Conservation (phyloP, 2,888 invertebrate species). For the Xanthorhoe spadicearia region DNA sequence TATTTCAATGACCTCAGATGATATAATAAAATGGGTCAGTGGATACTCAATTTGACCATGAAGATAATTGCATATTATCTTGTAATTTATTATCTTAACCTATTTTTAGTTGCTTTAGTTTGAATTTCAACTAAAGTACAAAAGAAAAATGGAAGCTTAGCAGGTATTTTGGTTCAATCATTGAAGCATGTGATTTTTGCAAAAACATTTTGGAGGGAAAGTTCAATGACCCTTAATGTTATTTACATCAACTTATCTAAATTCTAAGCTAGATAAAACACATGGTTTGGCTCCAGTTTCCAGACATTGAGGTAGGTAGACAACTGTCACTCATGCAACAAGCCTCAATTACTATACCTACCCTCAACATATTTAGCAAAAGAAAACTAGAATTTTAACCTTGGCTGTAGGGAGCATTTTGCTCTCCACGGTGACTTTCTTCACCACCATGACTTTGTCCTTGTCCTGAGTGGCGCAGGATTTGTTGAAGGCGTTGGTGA, state of each 20-base stretch:
- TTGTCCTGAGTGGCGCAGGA: slow-evolving; percentile 68
- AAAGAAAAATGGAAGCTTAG: not conserved
- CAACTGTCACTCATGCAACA: slow-evolving; percentile 7
- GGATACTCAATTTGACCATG: not conserved
- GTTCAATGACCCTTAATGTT: slow-evolving; percentile 58
- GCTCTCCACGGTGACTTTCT: slow-evolving; percentile 80
- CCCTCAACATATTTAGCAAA: slow-evolving; percentile 48
- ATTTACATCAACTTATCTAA: slow-evolving; percentile 19
- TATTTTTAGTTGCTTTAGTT: not conserved
- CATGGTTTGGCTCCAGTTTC: slow-evolving; percentile 15
- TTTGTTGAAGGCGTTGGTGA: slow-evolving; percentile 89
- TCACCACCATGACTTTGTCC: slow-evolving; percentile 70
- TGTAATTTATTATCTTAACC: not conserved
- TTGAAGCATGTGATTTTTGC: slow-evolving; percentile 36
- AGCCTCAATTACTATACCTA: slow-evolving; percentile 36
- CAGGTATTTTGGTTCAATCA: not conserved
- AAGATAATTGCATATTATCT: not conserved
- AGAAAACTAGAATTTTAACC: slow-evolving; percentile 56
- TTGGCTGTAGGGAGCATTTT: slow-evolving; percentile 79
- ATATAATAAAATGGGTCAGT: not conserved
- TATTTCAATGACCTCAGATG: slow-evolving; percentile 3
- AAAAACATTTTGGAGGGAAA: slow-evolving; percentile 66
- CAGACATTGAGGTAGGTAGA: not conserved
- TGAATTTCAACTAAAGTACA: not conserved
- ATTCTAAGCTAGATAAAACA: slow-evolving; percentile 7